Conservation (phyloP, 2,797 vertebrate species). For the Trematomus bernacchii region DNA sequence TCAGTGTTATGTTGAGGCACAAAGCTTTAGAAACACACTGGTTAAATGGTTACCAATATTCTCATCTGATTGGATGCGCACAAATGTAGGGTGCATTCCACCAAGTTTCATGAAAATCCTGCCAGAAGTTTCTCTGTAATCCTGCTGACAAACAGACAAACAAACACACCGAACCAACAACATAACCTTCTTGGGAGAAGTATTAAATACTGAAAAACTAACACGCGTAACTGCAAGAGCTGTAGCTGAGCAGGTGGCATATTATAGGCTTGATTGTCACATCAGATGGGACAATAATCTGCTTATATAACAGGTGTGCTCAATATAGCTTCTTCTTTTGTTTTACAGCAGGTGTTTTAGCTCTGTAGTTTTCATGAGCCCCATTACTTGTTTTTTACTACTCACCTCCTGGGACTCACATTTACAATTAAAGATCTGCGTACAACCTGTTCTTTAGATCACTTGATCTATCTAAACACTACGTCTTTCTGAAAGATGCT, state of each 20-base stretch:
- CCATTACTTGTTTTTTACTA: background rate
- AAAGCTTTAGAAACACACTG: too few relatives aligned
- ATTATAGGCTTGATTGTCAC: background rate
- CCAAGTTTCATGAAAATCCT: too few relatives aligned
- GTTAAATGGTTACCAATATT: too few relatives aligned
- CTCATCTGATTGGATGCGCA: too few relatives aligned
- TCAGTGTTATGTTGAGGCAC: too few relatives aligned
- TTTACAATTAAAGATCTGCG: constrained; percentile 19
- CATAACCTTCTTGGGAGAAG: too few relatives aligned
- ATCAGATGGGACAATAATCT: background rate
- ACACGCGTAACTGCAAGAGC: background rate
- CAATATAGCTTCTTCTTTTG: background rate
- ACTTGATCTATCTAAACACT: constrained; percentile 19
- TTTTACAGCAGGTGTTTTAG: background rate
- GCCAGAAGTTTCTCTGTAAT: too few relatives aligned
- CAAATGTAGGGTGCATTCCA: too few relatives aligned
- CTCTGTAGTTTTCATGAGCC: background rate
- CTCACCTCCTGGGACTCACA: constrained; percentile 12
- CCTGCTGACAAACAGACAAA: too few relatives aligned
- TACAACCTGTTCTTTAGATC: constrained; percentile 28
- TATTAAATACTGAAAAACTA: background rate
- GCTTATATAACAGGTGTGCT: background rate
- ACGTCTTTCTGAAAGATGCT: constrained; percentile 10
- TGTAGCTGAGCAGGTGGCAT: background rate
- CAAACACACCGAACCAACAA: too few relatives aligned